Base-by-base conservation (phyloP, 2,888 invertebrate species). In the Liopterus haemorrhoidalis region DNA sequence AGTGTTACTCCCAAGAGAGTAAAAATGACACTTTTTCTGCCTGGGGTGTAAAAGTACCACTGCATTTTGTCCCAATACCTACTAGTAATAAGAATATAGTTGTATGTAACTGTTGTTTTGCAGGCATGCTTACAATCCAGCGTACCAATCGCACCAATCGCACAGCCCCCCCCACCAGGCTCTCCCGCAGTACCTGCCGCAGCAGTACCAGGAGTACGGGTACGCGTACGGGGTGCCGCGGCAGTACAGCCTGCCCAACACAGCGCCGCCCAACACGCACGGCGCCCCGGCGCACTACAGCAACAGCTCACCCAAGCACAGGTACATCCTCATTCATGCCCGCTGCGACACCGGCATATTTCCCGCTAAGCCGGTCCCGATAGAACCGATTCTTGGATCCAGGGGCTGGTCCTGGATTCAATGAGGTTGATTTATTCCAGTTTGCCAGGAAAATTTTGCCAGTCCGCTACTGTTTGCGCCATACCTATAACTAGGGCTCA, bases 201-300 rank as follows among this genome's bases (percentile, higher is more conserved):
- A 65, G 37, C 66, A 66, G 40, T 65, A 66, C 39, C 63, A 65
- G 49, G 63, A 62, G 6, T 50, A 64, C n/a, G 61, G 60, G 36
- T 60, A 63, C 1, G 57, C 63, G 56, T 64, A 63, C 49, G 51
- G 54, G 19, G 57, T 49, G 41, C 62, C 61, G 44, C 53, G 59
- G 4, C 51, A 53, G 2, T 62, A 62, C 42, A 62, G 62, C 45
- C 56, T 57, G 28, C 61, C 60, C 30, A 59, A 59, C 27, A 58
- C 58, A 3, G 60, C 58, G 49, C 62, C 61, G 4, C 52, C 59
- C 19, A 61, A 58, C 46, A 54, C 55, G 28, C 59, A 57, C 50
- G 39, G 51, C 19, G 41, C 46, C 19, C 43, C 48, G 5, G 14
- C 31, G 14, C 48, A 31, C 18, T 32, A 44, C 38, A 45, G 50